Evolutionary conservation across 2,797 vertebrate genomes (phyloP), one percentile per base, ranked within the genome.

Genomic region (Hapalemur alaotrensis): DNA sequence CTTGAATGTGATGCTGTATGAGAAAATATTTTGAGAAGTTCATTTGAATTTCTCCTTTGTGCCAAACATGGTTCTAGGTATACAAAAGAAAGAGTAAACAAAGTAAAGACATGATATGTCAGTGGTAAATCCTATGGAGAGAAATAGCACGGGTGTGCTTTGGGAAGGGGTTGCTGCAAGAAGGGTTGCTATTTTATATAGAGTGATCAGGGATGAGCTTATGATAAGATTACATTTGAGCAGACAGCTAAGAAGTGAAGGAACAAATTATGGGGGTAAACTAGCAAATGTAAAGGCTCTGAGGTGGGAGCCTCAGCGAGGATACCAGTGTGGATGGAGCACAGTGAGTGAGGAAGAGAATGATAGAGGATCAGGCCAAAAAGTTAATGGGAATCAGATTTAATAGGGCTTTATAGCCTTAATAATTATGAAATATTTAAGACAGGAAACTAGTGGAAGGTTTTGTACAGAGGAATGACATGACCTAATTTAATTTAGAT

Each of bases 1-100:
- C 83, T 81, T 89, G n/a, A 96, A 35, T 89, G 8, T 48, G 59
- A 67, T 80, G 46, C 30, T 32, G 0, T 81, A 65, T 82, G 52
- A 86, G 41, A 94, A 97, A 89, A 91, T 95, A 93, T 69, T 97
- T 91, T 86, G 89, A 95, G 79, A 86, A 78, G 83, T 89, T 96
- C 32, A 72, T 89, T 50, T 81, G 38, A 30, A 5, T 96, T 96
- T 97, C 43, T 97, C 20, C 41, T 89, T 94, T 80, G 48, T 84
- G 38, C 23, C 12, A 57, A 59, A 23, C 32, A 32, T 65, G 89
- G 11, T 95, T 93, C 35, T 70, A 84, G 50, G 14, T 43, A 4
- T 92, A 82, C 32, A 89, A 92, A 73, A 89, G 32, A 69, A 32
- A 88, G 41, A 87, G 7, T 80, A 73, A 92, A 38, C 28, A 79